Percentiles rank a stretch among this genome's conserved stretches.
Evolutionary conservation across 2,888 invertebrate genomes (phyloP).

Genomic region (Diaperis boleti): DNA sequence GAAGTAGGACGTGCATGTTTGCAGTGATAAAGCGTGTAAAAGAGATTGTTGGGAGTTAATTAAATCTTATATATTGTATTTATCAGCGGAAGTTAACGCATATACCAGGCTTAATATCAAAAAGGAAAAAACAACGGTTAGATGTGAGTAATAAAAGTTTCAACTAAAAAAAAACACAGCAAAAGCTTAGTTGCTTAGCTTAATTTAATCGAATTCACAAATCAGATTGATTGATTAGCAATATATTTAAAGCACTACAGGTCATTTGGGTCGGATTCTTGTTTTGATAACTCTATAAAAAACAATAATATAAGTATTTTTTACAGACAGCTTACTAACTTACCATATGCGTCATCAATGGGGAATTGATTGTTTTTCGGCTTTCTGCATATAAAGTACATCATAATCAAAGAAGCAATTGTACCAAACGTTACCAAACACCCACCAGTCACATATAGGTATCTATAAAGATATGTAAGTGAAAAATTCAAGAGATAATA

Average conservation of each 20-base stretch:
- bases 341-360: too few species aligned
- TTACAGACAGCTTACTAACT: too few species aligned
- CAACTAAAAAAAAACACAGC: neutral
- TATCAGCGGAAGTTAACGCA: slow-evolving; percentile 24
- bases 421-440: too few species aligned
- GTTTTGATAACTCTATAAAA: neutral
- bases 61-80: slow-evolving; percentile 12
- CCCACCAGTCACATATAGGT: too few species aligned
- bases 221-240: neutral
- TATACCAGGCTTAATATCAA: neutral
- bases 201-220: too few species aligned
- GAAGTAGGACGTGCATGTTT: slow-evolving; percentile 19
- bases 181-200: neutral
- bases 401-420: too few species aligned
- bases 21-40: neutral
- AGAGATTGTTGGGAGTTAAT: slow-evolving; percentile 5
- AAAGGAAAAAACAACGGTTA: neutral
- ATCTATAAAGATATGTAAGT: too few species aligned
- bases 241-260: neutral
- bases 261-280: neutral
- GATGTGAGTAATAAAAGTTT: neutral
- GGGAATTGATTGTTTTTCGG: too few species aligned
- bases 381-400: too few species aligned
- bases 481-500: too few species aligned
- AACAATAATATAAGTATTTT: neutral